Evolutionary conservation across 2,888 invertebrate genomes (phyloP).

Genomic region (Nowickia ferox): DNA sequence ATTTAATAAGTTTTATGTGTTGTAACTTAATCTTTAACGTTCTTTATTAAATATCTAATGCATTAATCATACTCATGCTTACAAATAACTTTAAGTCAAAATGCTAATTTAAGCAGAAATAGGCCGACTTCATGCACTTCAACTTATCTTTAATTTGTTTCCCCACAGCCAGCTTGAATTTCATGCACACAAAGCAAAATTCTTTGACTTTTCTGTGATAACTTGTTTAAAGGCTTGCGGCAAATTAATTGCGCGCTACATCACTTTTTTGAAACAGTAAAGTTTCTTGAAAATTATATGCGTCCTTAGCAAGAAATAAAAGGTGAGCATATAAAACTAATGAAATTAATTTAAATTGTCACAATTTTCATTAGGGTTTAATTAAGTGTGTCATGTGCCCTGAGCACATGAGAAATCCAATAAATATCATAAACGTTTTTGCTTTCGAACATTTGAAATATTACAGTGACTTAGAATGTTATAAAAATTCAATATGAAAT

Average conservation of each 20-base stretch:
- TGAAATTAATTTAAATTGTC: conserved; percentile 63
- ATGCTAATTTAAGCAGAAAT: background rate
- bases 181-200: background rate
- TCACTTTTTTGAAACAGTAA: background rate
- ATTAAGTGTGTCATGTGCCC: conserved; percentile 54
- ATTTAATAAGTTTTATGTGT: background rate
- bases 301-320: conserved; percentile 22
- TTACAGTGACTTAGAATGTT: background rate
- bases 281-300: conserved; percentile 27
- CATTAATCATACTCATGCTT: too few relatives aligned
- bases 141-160: background rate
- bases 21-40: background rate
- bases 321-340: conserved; percentile 13
- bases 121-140: background rate
- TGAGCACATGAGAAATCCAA: background rate
- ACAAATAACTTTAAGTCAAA: too few relatives aligned
- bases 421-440: background rate
- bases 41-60: too few relatives aligned
- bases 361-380: conserved; percentile 61
- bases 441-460: conserved; percentile 12
- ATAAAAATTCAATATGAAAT: conserved; percentile 14
- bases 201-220: conserved; percentile 29
- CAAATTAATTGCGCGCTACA: conserved; percentile 63
- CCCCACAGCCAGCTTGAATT: background rate
- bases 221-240: conserved; percentile 64